Evolutionary conservation across 2,113 vertebrate species (phyloP).

Genomic region (Centropus unirufus): DNA sequence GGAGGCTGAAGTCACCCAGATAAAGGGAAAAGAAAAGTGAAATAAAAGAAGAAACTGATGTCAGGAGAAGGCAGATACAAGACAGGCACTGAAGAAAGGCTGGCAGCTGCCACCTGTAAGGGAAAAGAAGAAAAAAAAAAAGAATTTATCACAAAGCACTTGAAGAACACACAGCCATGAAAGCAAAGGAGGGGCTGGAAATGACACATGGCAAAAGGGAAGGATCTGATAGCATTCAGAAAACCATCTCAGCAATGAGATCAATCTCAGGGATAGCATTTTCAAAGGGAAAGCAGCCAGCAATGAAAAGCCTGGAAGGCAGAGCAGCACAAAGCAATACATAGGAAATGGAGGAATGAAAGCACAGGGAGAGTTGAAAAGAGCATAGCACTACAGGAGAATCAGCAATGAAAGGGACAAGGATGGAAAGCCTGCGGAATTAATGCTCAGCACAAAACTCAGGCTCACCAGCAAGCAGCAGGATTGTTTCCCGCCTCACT

Average conservation of each 20-base stretch:
- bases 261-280: neutral
- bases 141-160: neutral
- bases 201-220: neutral
- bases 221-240: neutral
- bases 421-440: neutral
- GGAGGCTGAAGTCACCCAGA: neutral
- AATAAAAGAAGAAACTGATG: neutral
- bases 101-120: neutral
- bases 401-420: neutral
- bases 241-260: neutral
- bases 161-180: neutral
- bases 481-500: neutral
- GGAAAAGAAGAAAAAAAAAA: neutral
- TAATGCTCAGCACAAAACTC: neutral
- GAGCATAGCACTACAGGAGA: neutral
- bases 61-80: neutral
- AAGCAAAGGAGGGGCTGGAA: neutral
- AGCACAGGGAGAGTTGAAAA: neutral
- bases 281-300: neutral
- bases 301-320: neutral
- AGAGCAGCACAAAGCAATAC: neutral
- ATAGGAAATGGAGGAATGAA: neutral
- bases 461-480: neutral
- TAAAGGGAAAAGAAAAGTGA: neutral
- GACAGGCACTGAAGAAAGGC: neutral